Evolutionary conservation across 2,113 vertebrate species (phyloP).

Genomic region (Lepisosteus oculatus): DNA sequence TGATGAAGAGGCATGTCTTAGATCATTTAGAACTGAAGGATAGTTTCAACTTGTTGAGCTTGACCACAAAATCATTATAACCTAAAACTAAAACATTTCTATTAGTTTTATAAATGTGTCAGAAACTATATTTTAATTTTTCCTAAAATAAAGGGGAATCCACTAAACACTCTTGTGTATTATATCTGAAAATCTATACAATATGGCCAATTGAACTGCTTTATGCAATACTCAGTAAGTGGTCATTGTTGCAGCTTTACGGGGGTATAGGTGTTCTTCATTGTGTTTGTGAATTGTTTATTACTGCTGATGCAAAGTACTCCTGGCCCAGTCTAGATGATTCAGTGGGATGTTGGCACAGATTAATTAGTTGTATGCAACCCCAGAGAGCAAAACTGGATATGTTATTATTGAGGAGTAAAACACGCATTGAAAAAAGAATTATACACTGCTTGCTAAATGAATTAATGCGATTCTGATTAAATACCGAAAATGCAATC

Average conservation of each 20-base stretch:
- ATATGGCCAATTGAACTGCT: not conserved
- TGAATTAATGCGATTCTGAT: constrained; percentile 70
- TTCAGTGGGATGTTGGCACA: constrained; percentile 63
- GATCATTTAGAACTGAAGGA: constrained; percentile 8
- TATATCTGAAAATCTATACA: not conserved
- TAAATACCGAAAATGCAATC: constrained; percentile 72
- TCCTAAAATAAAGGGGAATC: too few species aligned
- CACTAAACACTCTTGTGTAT: too few species aligned
- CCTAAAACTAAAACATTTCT: too few species aligned
- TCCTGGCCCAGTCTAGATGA: constrained; percentile 60
- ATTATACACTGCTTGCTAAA: constrained; percentile 69
- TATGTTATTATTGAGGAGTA: constrained; percentile 70
- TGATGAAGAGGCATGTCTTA: constrained; percentile 64
- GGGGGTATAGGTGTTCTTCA: not conserved
- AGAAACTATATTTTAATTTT: too few species aligned
- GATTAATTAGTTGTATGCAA: constrained; percentile 69
- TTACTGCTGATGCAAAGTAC: constrained; percentile 50
- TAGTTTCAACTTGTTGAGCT: too few species aligned
- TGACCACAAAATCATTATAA: too few species aligned
- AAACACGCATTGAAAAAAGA: constrained; percentile 46
- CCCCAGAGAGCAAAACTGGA: constrained; percentile 66
- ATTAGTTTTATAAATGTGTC: too few species aligned
- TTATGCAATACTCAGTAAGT: not conserved
- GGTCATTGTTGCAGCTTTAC: not conserved
- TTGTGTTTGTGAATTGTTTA: constrained; percentile 46